These are phyloP conservation scores for Meloidogyne hapla DNA, from an alignment of 1,140 invertebrate species.

Conservation along the genomic window DNA sequence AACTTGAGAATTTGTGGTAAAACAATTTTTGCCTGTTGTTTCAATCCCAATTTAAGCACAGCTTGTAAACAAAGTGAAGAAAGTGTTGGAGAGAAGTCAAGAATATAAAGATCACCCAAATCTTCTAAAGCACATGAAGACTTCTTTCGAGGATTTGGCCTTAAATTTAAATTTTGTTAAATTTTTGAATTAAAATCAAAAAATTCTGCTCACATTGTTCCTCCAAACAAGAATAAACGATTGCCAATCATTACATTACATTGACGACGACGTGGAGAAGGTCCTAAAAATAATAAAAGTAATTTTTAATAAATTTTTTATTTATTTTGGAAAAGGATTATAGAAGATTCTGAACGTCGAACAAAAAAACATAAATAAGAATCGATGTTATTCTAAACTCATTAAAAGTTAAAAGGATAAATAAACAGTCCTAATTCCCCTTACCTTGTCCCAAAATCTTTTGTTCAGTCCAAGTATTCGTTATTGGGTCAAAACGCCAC, in stretches of 20 bases:
- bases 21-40: not conserved
- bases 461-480: slow-evolving; percentile 47
- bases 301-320: no score
- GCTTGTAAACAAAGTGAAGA: slow-evolving; percentile 30
- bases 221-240: slow-evolving; percentile 79
- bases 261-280: slow-evolving; percentile 75
- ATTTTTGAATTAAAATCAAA: not conserved
- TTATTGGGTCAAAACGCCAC: slow-evolving; percentile 71
- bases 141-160: slow-evolving; percentile 35
- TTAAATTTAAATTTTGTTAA: slow-evolving; percentile 28
- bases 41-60: slow-evolving; percentile 22
- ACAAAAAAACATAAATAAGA: no score
- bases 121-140: slow-evolving; percentile 28
- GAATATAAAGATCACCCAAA: slow-evolving; percentile 44
- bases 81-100: slow-evolving; percentile 40
- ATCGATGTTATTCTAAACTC: no score
- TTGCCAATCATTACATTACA: slow-evolving; percentile 75
- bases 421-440: not conserved
- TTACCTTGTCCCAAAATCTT: slow-evolving; percentile 34
- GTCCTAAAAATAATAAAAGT: slow-evolving; percentile 53
- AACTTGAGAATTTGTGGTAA: slow-evolving; percentile 25
- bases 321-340: no score
- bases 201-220: slow-evolving; percentile 70
- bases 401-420: not conserved
- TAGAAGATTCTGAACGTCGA: no score